A percentile compares a stretch with the other conserved stretches of the same genome.
phyloP scores from a whole-genome alignment of 1,140 invertebrate species.

The Proctacanthus coquilletti region DNA sequence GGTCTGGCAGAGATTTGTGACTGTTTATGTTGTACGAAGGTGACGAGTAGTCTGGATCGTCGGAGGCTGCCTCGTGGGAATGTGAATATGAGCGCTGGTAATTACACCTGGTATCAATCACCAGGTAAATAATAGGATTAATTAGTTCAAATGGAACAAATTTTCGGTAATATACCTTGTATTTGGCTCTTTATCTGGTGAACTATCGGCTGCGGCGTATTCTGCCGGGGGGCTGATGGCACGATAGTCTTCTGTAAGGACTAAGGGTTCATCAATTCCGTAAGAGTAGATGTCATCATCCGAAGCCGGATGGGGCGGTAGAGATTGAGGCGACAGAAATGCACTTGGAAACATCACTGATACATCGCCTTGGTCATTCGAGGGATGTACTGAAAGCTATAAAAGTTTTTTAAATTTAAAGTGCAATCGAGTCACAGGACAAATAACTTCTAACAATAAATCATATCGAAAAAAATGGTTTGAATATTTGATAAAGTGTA shows the following conservation, averaged over 20 bases:
- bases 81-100: constrained; percentile 46
- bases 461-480: too few relatives aligned
- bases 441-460: too few relatives aligned
- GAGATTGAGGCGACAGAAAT: constrained; percentile 23
- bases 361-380: constrained; percentile 4
- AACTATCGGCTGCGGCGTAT: constrained; percentile 34
- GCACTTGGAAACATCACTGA: constrained; percentile 17
- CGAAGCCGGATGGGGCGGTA: constrained; percentile 14
- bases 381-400: constrained; percentile 10
- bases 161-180: constrained; percentile 13
- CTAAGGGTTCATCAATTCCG: constrained; percentile 21
- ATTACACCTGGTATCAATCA: constrained; percentile 9
- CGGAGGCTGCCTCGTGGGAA: constrained; percentile 37
- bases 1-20: constrained; percentile 72
- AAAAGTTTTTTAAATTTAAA: constrained; percentile 13
- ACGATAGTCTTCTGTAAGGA: constrained; percentile 33
- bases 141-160: not conserved
- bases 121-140: not conserved
- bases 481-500: too few relatives aligned
- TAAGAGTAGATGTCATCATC: constrained; percentile 15
- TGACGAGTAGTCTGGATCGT: constrained; percentile 36
- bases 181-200: constrained; percentile 25
- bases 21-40: constrained; percentile 44
- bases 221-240: constrained; percentile 48
- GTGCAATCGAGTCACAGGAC: not conserved